phyloP scores from a whole-genome alignment of 2,797 vertebrate species.

The Silurus lanzhouensis region DNA sequence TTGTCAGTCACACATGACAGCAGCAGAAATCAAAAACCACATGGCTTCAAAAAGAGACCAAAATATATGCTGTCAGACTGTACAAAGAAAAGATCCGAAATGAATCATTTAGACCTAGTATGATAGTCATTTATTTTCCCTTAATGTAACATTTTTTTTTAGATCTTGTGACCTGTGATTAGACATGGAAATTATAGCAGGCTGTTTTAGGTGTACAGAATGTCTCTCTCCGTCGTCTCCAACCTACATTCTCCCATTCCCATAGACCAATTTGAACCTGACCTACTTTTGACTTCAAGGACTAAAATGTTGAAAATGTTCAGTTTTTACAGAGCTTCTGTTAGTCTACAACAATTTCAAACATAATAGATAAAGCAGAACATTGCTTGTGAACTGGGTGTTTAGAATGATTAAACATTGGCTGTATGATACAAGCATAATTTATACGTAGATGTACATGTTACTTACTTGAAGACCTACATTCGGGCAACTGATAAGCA shows the following conservation, averaged over 20 bases:
- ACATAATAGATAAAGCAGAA: not conserved
- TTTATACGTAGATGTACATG: not conserved
- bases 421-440: not conserved
- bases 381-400: not conserved
- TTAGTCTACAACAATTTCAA: not conserved
- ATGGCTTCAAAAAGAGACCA: not conserved
- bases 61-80: not conserved
- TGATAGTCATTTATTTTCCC: not conserved
- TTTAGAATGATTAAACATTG: not conserved
- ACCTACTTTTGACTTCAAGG: not conserved
- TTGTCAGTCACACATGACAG: conserved; percentile 45
- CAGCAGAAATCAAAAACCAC: not conserved
- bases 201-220: not conserved
- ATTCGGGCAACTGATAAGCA: not conserved
- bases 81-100: not conserved
- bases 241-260: conserved; percentile 10
- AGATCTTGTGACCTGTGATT: not conserved
- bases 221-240: not conserved
- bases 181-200: not conserved
- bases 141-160: not conserved
- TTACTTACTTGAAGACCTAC: not conserved
- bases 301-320: not conserved
- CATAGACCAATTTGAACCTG: not conserved
- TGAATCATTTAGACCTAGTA: not conserved
- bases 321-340: not conserved